Evolutionary conservation across 2,888 invertebrate species (phyloP).

Genomic region (Diadegma fenestrale): DNA sequence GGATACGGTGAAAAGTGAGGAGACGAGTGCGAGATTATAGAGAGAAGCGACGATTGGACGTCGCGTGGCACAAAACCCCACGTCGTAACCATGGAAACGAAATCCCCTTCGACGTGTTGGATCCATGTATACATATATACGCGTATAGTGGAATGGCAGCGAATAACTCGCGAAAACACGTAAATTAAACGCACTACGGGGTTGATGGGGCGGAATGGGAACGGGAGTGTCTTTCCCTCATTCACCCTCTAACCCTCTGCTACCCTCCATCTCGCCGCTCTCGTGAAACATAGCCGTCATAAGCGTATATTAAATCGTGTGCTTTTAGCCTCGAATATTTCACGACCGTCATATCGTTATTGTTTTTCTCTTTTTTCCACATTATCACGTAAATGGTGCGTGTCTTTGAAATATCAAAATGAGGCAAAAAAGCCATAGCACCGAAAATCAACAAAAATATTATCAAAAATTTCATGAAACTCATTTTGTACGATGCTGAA

Average conservation of each 20-base stretch:
- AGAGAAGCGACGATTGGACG: conserved; percentile 80
- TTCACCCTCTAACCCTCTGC: conserved; percentile 33
- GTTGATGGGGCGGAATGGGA: conserved; percentile 82
- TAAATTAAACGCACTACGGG: conserved; percentile 84
- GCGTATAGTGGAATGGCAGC: conserved; percentile 73
- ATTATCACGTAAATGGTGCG: neutral
- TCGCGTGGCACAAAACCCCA: conserved; percentile 73
- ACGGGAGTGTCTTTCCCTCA: conserved; percentile 77
- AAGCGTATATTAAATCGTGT: conserved; percentile 79
- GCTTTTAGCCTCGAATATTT: conserved; percentile 40
- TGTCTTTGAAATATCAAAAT: neutral
- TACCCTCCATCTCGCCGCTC: conserved; percentile 28
- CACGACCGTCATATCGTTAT: conserved; percentile 13
- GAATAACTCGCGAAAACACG: conserved; percentile 84
- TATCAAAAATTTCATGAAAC: too few species aligned
- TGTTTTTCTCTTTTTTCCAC: neutral
- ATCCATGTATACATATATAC: neutral
- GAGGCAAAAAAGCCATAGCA: neutral
- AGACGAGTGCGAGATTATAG: conserved; percentile 50
- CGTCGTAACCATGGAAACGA: conserved; percentile 80
- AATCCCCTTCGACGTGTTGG: conserved; percentile 74
- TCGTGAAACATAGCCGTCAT: conserved; percentile 80
- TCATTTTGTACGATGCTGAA: too few species aligned
- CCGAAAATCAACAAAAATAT: too few species aligned
- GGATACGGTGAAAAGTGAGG: conserved; percentile 58